Percentiles rank a stretch among this genome's conserved stretches.
Conservation (phyloP, 1,140 invertebrate species). For the Caerostris extrusa region DNA sequence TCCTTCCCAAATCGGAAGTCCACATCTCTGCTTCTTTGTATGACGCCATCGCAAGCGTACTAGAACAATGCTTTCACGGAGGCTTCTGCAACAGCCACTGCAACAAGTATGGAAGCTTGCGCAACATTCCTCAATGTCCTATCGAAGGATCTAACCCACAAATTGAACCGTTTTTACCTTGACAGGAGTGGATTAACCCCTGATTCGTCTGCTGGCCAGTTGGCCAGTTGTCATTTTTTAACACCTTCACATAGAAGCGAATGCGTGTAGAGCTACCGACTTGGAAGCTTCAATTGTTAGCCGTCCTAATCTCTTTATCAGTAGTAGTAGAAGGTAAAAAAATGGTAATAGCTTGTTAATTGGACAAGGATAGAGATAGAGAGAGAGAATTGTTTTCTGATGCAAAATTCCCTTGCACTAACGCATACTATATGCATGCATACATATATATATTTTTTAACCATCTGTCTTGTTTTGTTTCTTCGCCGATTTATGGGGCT, state of each 20-base stretch:
- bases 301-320: constrained; percentile 54
- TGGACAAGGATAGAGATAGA: too few species aligned
- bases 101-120: background rate
- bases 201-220: background rate
- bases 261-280: constrained; percentile 68
- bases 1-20: constrained; percentile 12
- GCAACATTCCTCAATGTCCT: constrained; percentile 37
- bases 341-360: constrained; percentile 68
- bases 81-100: too few species aligned
- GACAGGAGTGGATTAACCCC: constrained; percentile 24
- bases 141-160: constrained; percentile 67
- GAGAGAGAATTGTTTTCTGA: constrained; percentile 56
- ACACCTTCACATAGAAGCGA: constrained; percentile 24
- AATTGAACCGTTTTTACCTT: constrained; percentile 49
- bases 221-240: constrained; percentile 43
- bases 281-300: constrained; percentile 53
- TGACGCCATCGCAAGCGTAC: background rate
- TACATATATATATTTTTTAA: background rate
- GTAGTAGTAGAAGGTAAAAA: constrained; percentile 4
- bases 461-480: constrained; percentile 20
- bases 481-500: background rate
- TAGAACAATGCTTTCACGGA: constrained; percentile 49
- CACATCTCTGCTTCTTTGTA: constrained; percentile 32
- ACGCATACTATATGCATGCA: background rate
- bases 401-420: constrained; percentile 43